Evolutionary conservation across 2,113 vertebrate genomes (phyloP).

Genomic region (Sprattus sprattus): DNA sequence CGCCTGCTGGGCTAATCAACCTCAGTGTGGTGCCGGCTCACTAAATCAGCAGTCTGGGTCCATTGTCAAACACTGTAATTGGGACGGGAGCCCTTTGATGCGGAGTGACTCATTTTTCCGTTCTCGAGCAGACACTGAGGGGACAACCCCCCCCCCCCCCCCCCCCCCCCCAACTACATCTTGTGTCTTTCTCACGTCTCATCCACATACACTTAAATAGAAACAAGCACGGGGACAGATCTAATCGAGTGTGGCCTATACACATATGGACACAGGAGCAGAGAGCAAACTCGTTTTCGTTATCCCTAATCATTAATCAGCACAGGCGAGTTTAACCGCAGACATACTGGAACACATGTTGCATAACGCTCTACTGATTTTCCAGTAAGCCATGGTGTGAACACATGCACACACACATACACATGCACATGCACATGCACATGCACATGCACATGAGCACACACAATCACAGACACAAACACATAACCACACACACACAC

Average conservation of each 20-base stretch:
- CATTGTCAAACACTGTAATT: neutral
- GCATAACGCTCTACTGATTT: neutral
- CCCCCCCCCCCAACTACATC: neutral
- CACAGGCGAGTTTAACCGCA: neutral
- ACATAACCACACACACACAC: neutral
- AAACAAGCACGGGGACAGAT: neutral
- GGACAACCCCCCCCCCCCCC: neutral
- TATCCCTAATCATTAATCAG: neutral
- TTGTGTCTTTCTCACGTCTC: neutral
- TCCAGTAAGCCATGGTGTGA: neutral
- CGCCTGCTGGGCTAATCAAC: neutral
- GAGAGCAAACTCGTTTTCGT: neutral
- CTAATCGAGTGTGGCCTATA: neutral
- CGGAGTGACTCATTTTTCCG: conserved; percentile 15
- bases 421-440: neutral
- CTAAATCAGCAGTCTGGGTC: neutral
- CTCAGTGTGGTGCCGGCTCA: neutral
- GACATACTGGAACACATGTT: neutral
- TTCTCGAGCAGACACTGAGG: neutral
- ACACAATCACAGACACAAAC: neutral
- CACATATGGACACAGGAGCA: neutral
- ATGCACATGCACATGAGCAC: conserved; percentile 10
- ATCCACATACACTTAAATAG: neutral
- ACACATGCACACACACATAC: conserved; percentile 10
- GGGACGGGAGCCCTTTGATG: neutral